Evolutionary conservation across 2,888 invertebrate species (phyloP).

Genomic region (Pandemis corylana): DNA sequence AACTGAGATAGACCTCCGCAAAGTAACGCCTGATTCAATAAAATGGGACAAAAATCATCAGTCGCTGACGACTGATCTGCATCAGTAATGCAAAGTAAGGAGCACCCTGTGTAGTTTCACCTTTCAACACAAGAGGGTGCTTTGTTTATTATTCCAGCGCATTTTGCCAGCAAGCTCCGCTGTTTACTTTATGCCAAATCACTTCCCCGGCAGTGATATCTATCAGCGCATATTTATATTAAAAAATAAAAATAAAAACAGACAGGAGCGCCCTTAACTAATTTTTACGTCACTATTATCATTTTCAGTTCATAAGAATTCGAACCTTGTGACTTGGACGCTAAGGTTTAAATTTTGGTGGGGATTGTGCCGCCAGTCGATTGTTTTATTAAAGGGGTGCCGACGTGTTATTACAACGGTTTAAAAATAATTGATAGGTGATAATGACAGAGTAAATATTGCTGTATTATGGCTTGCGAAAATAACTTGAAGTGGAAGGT

Average conservation of each 20-base stretch:
- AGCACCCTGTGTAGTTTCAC: slow-evolving; percentile 67
- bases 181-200: slow-evolving; percentile 83
- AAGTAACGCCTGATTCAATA: no score
- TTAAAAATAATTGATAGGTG: slow-evolving; percentile 53
- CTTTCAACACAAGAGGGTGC: slow-evolving; percentile 63
- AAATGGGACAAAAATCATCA: no score
- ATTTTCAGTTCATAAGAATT: background rate
- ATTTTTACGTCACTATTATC: slow-evolving; percentile 39
- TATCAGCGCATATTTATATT: slow-evolving; percentile 76
- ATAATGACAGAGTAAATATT: slow-evolving; percentile 55
- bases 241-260: slow-evolving; percentile 63
- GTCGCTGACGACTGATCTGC: no score
- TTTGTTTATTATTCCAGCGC: slow-evolving; percentile 81
- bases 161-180: slow-evolving; percentile 72
- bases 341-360: slow-evolving; percentile 1
- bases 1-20: no score
- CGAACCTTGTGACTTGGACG: background rate
- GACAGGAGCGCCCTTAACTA: slow-evolving; percentile 54
- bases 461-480: slow-evolving; percentile 41
- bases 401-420: slow-evolving; percentile 61
- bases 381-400: slow-evolving; percentile 41
- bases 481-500: slow-evolving; percentile 31
- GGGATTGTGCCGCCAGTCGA: background rate
- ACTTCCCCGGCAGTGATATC: slow-evolving; percentile 80
- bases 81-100: background rate